Percentiles rank a stretch among this genome's conserved stretches.
Evolutionary conservation across 2,797 vertebrate genomes (phyloP).

Genomic region (Sebastes taczanowskii): DNA sequence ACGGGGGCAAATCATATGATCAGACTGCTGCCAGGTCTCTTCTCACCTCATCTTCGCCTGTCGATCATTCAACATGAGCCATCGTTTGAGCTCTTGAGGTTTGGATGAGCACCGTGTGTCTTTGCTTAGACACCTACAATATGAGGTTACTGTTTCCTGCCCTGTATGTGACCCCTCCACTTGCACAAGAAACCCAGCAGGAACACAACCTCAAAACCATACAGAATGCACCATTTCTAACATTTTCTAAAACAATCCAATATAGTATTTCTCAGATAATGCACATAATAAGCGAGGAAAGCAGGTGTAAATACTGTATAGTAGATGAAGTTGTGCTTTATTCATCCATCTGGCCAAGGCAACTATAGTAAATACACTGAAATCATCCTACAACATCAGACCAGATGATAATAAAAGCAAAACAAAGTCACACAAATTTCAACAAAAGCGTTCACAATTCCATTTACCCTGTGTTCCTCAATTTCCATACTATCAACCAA

Average conservation of each 20-base stretch:
- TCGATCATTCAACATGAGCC: slow-evolving; percentile 39
- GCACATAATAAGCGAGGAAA: not conserved
- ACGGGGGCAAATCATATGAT: slow-evolving; percentile 59
- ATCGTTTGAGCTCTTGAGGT: slow-evolving; percentile 26
- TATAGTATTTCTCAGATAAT: not conserved
- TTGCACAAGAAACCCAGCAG: not conserved
- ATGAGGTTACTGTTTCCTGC: slow-evolving; percentile 40
- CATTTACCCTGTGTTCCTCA: not conserved
- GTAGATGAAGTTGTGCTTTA: not conserved
- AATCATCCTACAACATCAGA: not conserved
- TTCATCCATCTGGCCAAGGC: not conserved
- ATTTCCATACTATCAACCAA: not conserved
- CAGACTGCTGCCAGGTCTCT: slow-evolving; percentile 44
- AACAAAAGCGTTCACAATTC: not conserved
- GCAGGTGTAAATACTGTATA: not conserved
- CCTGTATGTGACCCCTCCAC: slow-evolving; percentile 24
- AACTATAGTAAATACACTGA: not conserved
- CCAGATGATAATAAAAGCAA: not conserved
- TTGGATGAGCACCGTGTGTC: slow-evolving; percentile 23
- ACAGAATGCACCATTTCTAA: too few species aligned
- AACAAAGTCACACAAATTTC: not conserved
- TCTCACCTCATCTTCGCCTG: slow-evolving; percentile 36
- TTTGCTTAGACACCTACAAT: not conserved
- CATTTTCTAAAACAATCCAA: not conserved
- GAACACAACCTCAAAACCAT: not conserved